phyloP scores from a whole-genome alignment of 2,888 invertebrate species.

The Steinernema hermaphroditum region DNA sequence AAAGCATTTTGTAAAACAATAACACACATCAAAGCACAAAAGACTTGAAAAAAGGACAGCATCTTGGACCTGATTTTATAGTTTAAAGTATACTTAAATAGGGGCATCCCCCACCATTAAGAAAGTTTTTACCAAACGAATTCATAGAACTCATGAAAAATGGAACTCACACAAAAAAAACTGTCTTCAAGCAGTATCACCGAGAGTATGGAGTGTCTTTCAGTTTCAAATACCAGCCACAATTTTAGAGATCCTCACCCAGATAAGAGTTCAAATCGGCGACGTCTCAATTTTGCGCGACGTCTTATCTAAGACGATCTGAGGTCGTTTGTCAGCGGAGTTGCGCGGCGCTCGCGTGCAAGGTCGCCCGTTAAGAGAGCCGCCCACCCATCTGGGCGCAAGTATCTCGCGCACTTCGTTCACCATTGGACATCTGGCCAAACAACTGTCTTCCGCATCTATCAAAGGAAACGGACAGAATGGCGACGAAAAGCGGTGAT shows the following conservation, averaged over 20 bases:
- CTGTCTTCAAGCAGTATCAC: too few relatives aligned
- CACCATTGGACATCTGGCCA: background rate
- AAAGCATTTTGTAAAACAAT: too few relatives aligned
- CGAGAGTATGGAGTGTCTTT: background rate
- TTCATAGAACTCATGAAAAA: too few relatives aligned
- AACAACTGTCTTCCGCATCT: background rate
- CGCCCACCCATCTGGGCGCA: background rate
- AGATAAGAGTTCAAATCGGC: background rate
- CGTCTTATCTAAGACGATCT: background rate
- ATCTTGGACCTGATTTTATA: too few relatives aligned
- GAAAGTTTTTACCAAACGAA: too few relatives aligned
- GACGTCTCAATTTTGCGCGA: background rate
- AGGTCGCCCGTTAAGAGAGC: background rate
- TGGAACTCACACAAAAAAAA: too few relatives aligned
- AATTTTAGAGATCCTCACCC: background rate
- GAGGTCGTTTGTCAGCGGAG: conserved; percentile 1
- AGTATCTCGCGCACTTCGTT: background rate
- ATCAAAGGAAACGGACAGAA: background rate
- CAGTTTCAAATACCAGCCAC: background rate
- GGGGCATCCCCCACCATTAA: too few relatives aligned
- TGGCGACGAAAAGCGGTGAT: background rate
- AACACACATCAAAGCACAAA: too few relatives aligned
- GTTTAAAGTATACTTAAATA: too few relatives aligned
- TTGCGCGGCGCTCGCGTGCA: too few relatives aligned
- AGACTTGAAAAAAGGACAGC: too few relatives aligned